A percentile compares a stretch with the other conserved stretches of the same genome.
These are phyloP conservation scores for Agrotis clavis DNA, from an alignment of 2,888 invertebrate species.

Conservation along the genomic window DNA sequence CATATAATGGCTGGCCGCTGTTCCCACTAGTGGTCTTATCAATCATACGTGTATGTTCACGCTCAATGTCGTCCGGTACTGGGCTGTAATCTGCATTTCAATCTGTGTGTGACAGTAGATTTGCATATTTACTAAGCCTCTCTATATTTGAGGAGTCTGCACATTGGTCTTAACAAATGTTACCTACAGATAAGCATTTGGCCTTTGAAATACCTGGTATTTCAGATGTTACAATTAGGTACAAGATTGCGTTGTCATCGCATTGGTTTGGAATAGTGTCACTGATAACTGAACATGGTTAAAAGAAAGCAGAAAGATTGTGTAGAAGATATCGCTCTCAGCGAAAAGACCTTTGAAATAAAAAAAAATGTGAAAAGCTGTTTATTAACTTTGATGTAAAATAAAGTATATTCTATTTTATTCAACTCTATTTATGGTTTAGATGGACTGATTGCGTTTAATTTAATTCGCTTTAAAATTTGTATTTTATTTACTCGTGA, in stretches of 20 bases:
- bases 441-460: no score
- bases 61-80: slow-evolving; percentile 61
- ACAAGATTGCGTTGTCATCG: neutral
- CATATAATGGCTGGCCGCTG: slow-evolving; percentile 39
- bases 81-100: slow-evolving; percentile 57
- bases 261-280: neutral
- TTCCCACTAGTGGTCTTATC: slow-evolving; percentile 26
- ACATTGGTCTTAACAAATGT: slow-evolving; percentile 21
- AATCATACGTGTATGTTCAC: slow-evolving; percentile 33
- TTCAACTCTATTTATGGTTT: no score
- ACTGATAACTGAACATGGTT: neutral
- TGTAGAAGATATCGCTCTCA: no score
- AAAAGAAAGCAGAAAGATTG: no score
- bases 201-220: neutral
- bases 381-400: no score
- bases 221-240: neutral
- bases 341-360: no score
- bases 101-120: slow-evolving; percentile 61
- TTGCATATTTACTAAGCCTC: slow-evolving; percentile 59
- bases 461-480: no score
- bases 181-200: slow-evolving; percentile 1
- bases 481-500: no score
- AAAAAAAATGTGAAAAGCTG: no score
- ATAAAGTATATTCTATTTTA: no score
- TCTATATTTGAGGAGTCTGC: slow-evolving; percentile 30